Evolutionary conservation across 2,113 vertebrate genomes (phyloP).

Genomic region (Nycticebus coucang): DNA sequence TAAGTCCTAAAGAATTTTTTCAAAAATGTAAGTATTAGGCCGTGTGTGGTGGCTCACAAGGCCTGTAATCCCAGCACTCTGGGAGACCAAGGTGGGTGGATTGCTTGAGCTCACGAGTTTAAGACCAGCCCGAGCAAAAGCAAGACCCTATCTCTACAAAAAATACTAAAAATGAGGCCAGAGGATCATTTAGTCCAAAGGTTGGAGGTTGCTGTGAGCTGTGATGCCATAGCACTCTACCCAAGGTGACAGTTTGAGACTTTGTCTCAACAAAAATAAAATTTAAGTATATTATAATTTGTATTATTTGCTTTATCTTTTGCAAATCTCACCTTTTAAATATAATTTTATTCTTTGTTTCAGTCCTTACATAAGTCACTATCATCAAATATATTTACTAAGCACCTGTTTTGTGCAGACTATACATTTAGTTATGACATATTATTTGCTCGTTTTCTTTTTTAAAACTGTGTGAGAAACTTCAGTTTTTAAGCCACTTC

Average conservation of each 20-base stretch:
- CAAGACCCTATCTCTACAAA: no score
- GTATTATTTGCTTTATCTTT: neutral
- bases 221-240: no score
- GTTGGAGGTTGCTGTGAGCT: no score
- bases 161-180: no score
- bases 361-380: neutral
- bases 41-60: no score
- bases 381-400: neutral
- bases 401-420: neutral
- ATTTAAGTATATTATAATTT: neutral
- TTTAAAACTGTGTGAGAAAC: neutral
- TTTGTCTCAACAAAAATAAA: no score
- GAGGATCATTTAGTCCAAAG: no score
- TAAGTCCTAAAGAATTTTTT: neutral
- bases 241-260: no score
- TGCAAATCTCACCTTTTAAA: neutral
- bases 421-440: neutral
- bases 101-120: no score
- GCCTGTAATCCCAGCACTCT: no score
- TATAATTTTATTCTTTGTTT: neutral
- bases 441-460: neutral
- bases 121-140: no score
- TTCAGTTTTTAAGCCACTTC: neutral
- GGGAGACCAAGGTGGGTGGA: no score
- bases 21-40: neutral